Evolutionary conservation across 23 tunicate species (phyloP), one percentile per base, ranked within the genome.

Genomic region (Halocynthia roretzi): DNA sequence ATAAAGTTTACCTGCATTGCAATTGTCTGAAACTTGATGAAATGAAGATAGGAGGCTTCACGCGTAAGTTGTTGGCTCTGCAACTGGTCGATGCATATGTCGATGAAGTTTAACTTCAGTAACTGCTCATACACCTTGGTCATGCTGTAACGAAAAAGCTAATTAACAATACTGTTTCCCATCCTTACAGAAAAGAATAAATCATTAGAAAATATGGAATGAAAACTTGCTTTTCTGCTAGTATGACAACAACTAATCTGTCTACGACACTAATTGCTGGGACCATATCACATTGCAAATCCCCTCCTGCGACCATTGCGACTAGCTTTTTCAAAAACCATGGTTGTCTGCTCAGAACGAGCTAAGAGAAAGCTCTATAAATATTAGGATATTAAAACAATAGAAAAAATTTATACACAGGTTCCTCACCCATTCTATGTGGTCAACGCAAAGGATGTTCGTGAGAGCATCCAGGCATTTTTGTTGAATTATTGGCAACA

Each of bases 261-360:
- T 94, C 99, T 5, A 94, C 61, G 12, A 94, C 99, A 78, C 95
- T 87, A n/a, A 94, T 85, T 6, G 99, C 94, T 8, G 99, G 99
- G 10, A 94, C 99, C 90, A 94, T 88, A 79, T 94, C 95, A 65
- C 94, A 88, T 68, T 94, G 99, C 56, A 94, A 61, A 71, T 92
- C 98, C 21, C 98, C 98, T n/a, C 51, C 75, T 10, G 66, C 77
- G n/a, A 92, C 86, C 98, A 92, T 82, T 51, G 63, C 20, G 12
- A 92, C 83, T 56, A 92, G 60, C 60, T 71, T 83, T 17, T 86
- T 82, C 55, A 92, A 62, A 82, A 92, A 92, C 98, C 98, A 92
- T 9, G 92, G 92, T 68, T 92, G 98, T 11, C 88, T 75, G 10
- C 49, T 66, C 62, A 92, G 61, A 49, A 92, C 91, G 2, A 92